Percentiles rank a stretch among this genome's conserved stretches.
Evolutionary conservation across 2,888 invertebrate species (phyloP).

Genomic region (Hermodice carunculata): DNA sequence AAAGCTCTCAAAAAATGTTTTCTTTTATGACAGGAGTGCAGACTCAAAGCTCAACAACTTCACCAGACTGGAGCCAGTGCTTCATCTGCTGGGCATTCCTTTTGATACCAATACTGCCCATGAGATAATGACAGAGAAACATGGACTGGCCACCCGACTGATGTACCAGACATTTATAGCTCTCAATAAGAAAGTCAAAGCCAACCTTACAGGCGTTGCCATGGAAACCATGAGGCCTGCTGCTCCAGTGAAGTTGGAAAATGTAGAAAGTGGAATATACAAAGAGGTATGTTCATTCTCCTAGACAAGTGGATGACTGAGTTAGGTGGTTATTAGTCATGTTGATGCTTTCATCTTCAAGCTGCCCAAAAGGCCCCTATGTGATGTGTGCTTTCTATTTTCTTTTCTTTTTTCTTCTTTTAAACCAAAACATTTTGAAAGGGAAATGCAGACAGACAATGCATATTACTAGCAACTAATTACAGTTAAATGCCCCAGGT

Average conservation of each 20-base stretch:
- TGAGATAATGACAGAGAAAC: conserved; percentile 68
- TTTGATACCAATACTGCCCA: conserved; percentile 69
- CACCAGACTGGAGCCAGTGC: conserved; percentile 65
- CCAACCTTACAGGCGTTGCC: conserved; percentile 67
- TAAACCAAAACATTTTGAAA: too few relatives aligned
- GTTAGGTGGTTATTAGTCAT: too few relatives aligned
- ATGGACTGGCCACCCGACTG: conserved; percentile 65
- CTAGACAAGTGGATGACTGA: not conserved
- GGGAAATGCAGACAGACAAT: too few relatives aligned
- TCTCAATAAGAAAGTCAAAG: conserved; percentile 67
- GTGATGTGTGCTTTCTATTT: too few relatives aligned
- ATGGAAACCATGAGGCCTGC: conserved; percentile 69
- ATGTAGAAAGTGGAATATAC: conserved; percentile 64
- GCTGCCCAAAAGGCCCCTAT: too few relatives aligned
- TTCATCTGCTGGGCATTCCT: conserved; percentile 66
- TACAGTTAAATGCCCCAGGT: too few relatives aligned
- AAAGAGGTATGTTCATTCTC: conserved; percentile 56
- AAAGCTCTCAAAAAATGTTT: too few relatives aligned
- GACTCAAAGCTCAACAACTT: conserved; percentile 70
- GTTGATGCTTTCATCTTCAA: too few relatives aligned
- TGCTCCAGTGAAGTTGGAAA: conserved; percentile 67
- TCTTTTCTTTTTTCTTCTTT: too few relatives aligned
- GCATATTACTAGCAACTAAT: too few relatives aligned
- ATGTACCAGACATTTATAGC: conserved; percentile 69
- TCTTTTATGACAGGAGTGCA: conserved; percentile 66